A percentile compares a stretch with the other conserved stretches of the same genome.
Conservation (phyloP, 2,888 invertebrate genomes). For the Amphimallon solstitiale region DNA sequence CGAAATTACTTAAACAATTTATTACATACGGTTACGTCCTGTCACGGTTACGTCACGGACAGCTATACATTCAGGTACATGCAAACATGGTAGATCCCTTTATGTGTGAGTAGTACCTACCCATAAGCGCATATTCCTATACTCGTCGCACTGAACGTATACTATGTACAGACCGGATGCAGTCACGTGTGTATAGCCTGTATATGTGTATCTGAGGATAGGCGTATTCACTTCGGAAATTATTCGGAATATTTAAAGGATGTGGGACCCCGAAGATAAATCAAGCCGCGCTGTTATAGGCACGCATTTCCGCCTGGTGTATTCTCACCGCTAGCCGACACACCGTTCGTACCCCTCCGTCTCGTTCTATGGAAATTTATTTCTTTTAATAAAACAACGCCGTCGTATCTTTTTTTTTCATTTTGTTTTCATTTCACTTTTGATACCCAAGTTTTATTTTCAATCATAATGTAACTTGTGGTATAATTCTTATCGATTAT, state of each 20-base stretch:
- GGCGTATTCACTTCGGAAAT: slow-evolving; percentile 30
- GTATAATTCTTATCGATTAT: not conserved
- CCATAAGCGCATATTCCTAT: no score
- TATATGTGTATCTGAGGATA: not conserved
- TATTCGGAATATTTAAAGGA: slow-evolving; percentile 40
- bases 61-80: slow-evolving; percentile 4
- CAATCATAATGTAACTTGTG: not conserved
- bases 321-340: not conserved
- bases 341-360: slow-evolving; percentile 12
- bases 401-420: slow-evolving; percentile 6
- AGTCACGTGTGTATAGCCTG: not conserved
- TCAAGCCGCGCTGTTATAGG: slow-evolving; percentile 27
- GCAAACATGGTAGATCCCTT: no score
- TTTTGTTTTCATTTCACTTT: not conserved
- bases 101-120: not conserved
- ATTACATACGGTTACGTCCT: slow-evolving; percentile 23
- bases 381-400: slow-evolving; percentile 38
- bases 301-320: slow-evolving; percentile 18
- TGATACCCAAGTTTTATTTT: slow-evolving; percentile 12
- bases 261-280: slow-evolving; percentile 36
- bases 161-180: not conserved
- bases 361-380: slow-evolving; percentile 39
- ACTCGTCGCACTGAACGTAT: no score
- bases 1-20: slow-evolving; percentile 37
- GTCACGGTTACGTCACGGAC: not conserved